Conservation (phyloP, 2,797 vertebrate genomes). For the Valencia hispanica region DNA sequence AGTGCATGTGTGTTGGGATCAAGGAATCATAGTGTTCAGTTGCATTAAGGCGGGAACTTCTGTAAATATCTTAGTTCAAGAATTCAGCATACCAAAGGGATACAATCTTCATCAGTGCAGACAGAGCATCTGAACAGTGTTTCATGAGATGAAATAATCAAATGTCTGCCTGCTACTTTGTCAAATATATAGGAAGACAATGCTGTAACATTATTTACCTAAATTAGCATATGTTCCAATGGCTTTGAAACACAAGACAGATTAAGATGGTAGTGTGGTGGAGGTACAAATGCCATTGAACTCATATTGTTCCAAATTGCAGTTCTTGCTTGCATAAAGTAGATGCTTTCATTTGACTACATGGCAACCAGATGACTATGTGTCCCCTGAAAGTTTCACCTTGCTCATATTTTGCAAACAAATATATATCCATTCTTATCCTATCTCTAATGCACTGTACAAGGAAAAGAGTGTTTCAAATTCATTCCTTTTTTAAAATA, state of each 20-base stretch:
- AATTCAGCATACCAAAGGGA: not conserved
- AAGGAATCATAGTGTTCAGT: not conserved
- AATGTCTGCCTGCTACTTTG: not conserved
- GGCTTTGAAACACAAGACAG: not conserved
- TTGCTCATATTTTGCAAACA: constrained; percentile 20
- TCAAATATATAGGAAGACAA: too few relatives aligned
- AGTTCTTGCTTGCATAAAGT: constrained; percentile 6
- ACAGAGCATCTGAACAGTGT: not conserved
- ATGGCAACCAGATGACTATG: not conserved
- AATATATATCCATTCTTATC: constrained; percentile 28
- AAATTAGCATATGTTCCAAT: not conserved
- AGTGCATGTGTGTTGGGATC: not conserved
- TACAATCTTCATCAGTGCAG: not conserved
- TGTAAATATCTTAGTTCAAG: not conserved
- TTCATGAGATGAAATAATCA: not conserved
- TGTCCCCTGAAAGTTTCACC: not conserved
- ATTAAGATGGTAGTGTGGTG: not conserved
- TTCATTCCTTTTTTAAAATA: constrained; percentile 20
- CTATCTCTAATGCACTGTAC: constrained; percentile 12
- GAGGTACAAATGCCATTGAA: not conserved
- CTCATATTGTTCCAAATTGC: not conserved
- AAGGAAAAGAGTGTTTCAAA: constrained; percentile 33
- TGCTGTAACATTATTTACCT: not conserved
- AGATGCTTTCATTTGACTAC: constrained; percentile 24
- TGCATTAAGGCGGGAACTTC: not conserved